phyloP scores from a whole-genome alignment of 37 sponge, comb jelly and placozoan genomes.

The Theonella swinhoei region DNA sequence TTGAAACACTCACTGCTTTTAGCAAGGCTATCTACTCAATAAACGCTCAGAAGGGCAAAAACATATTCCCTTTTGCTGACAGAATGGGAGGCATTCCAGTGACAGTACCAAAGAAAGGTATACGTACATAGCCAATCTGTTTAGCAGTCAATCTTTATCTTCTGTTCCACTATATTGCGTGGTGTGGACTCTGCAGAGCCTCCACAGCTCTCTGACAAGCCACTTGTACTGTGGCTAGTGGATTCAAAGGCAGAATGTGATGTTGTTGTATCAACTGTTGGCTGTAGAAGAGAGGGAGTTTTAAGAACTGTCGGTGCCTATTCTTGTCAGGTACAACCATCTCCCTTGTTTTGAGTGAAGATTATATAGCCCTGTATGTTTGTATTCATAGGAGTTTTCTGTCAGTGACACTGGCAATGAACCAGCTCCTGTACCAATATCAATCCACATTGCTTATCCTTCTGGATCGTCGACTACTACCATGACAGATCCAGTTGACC shows the following conservation, averaged over 20 bases:
- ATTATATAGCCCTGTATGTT: background rate
- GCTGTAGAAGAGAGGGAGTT: background rate
- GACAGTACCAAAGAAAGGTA: background rate
- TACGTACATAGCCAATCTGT: too few species aligned
- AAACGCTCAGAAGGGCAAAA: background rate
- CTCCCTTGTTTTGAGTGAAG: background rate
- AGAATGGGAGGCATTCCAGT: background rate
- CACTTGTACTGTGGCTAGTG: background rate
- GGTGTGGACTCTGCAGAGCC: too few species aligned
- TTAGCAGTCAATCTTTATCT: too few species aligned
- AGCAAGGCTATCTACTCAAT: background rate
- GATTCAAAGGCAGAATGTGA: background rate
- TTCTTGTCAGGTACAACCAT: background rate
- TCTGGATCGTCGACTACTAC: background rate
- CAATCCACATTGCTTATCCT: background rate
- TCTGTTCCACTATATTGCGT: too few species aligned
- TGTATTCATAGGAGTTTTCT: background rate
- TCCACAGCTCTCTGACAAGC: background rate
- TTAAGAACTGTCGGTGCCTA: background rate
- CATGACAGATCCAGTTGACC: background rate
- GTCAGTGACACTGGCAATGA: too few species aligned
- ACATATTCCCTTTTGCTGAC: background rate
- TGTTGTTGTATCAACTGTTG: background rate
- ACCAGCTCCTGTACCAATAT: too few species aligned
- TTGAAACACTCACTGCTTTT: background rate